Conservation (phyloP, 2,113 vertebrate genomes). For the Psittacara wagleri region DNA sequence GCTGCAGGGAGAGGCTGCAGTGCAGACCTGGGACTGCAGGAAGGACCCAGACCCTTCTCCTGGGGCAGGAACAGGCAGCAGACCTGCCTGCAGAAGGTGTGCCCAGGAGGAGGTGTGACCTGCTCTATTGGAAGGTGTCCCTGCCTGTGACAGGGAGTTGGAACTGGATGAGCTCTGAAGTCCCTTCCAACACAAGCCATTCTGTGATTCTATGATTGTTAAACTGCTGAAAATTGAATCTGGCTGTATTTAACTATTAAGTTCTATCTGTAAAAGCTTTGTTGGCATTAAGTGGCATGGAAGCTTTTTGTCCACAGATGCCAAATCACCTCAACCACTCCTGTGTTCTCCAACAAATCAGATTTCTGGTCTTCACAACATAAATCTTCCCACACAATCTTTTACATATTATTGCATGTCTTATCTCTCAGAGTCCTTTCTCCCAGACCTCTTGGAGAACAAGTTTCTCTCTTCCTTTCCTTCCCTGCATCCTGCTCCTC, state of each 20-base stretch:
- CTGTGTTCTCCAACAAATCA: neutral
- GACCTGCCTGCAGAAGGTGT: neutral
- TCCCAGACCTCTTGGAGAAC: neutral
- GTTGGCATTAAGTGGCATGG: neutral
- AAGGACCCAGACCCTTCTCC: neutral
- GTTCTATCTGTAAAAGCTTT: neutral
- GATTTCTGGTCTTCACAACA: neutral
- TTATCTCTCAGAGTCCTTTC: neutral
- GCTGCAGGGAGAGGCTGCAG: neutral
- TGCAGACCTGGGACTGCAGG: neutral
- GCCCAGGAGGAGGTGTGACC: neutral
- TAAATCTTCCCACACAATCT: neutral
- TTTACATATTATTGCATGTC: neutral
- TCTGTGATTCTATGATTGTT: neutral
- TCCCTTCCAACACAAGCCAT: neutral
- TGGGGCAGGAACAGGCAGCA: neutral
- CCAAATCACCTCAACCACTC: neutral
- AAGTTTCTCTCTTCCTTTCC: neutral
- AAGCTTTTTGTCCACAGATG: neutral
- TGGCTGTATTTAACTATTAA: neutral
- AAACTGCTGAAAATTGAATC: neutral
- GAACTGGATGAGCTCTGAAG: neutral
- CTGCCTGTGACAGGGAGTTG: neutral
- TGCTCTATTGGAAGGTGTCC: neutral
- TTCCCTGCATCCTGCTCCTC: neutral